Evolutionary conservation across 2,113 vertebrate species (phyloP).

Genomic region (Trogon surrucura): DNA sequence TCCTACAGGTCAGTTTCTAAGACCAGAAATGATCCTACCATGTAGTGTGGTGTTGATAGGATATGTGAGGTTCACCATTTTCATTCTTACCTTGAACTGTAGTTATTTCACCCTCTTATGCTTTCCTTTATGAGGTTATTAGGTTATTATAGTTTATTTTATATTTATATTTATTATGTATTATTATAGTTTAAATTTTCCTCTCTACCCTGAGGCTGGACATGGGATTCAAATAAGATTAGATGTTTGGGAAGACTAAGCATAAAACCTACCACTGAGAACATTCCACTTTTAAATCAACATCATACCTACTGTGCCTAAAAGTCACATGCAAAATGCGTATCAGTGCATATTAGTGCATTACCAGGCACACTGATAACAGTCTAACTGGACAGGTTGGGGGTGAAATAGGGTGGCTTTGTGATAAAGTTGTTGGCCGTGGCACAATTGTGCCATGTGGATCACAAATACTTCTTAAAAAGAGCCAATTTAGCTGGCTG

Average conservation of each 20-base stretch:
- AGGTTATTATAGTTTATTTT: no score
- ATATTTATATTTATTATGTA: no score
- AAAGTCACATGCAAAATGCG: not conserved
- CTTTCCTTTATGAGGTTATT: not conserved
- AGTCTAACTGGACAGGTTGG: not conserved
- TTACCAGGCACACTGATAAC: fast-evolving
- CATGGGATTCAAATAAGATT: not conserved
- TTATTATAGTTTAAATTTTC: not conserved
- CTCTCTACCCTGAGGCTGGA: not conserved
- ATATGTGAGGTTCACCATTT: not conserved
- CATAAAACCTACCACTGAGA: not conserved
- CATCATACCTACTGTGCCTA: not conserved
- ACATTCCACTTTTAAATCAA: not conserved
- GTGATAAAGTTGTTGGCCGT: no score
- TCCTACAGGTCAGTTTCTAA: not conserved
- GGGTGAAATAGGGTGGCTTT: not conserved
- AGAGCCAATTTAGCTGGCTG: not conserved
- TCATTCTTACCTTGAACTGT: not conserved
- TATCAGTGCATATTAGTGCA: not conserved
- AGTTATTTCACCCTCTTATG: not conserved
- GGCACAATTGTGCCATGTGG: not conserved
- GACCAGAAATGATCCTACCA: not conserved
- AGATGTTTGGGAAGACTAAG: not conserved
- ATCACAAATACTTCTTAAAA: not conserved
- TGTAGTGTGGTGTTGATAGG: not conserved